These are phyloP conservation scores for Petrocephalus zakoni DNA, from an alignment of 2,113 vertebrate genomes.

Conservation along the genomic window DNA sequence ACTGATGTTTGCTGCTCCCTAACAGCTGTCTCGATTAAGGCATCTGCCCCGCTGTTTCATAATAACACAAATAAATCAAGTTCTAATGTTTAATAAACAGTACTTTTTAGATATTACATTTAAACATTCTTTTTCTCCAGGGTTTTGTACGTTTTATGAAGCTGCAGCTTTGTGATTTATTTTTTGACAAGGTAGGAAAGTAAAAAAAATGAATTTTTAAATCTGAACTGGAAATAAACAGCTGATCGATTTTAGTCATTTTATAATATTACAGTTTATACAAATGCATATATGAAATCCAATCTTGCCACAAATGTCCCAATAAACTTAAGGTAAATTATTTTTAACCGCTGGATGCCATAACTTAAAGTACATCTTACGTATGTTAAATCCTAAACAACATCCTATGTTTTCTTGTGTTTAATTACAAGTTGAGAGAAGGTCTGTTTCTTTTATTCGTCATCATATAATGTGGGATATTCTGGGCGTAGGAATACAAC, in stretches of 20 bases:
- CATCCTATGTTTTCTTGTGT: too few species aligned
- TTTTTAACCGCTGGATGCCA: neutral
- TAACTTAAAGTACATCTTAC: too few species aligned
- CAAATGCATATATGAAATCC: neutral
- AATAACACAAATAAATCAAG: slow-evolving; percentile 10
- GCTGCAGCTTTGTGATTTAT: neutral
- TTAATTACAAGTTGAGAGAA: neutral
- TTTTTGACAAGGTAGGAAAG: neutral
- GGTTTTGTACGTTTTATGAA: neutral
- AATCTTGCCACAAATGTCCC: neutral
- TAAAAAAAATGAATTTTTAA: neutral
- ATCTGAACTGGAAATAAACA: neutral
- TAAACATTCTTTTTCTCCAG: neutral
- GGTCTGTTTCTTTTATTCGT: neutral
- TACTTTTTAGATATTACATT: slow-evolving; percentile 9
- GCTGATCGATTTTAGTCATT: neutral
- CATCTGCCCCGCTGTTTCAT: neutral
- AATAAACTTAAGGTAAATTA: neutral
- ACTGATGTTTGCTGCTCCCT: neutral
- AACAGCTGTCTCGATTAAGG: slow-evolving; percentile 8
- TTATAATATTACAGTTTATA: neutral
- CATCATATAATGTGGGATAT: neutral
- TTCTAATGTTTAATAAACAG: slow-evolving; percentile 5
- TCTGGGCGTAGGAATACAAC: neutral
- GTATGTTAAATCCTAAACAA: neutral